A percentile compares a stretch with the other conserved stretches of the same genome.
Evolutionary conservation across 2,113 vertebrate genomes (phyloP).

Genomic region (Cebidichthys violaceus): DNA sequence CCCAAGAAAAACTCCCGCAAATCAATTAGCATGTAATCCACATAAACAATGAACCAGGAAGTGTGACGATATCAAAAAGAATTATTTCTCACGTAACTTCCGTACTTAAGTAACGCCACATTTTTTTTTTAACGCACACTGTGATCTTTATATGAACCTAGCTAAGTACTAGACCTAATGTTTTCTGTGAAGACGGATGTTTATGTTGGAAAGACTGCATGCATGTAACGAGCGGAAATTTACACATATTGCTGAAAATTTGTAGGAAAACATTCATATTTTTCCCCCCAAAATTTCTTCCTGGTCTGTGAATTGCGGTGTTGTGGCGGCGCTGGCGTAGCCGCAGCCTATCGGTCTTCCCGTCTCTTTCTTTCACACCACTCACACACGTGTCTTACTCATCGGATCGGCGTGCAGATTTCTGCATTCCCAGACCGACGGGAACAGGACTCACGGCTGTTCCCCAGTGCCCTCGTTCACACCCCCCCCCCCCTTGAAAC

Average conservation of each 20-base stretch:
- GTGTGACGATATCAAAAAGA: too few species aligned
- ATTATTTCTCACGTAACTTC: not conserved
- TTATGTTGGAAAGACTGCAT: not conserved
- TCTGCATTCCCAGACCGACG: constrained; percentile 41
- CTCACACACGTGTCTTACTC: constrained; percentile 20
- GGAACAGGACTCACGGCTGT: constrained; percentile 32
- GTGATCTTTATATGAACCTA: not conserved
- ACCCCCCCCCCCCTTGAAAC: constrained; percentile 27
- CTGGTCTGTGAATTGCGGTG: not conserved
- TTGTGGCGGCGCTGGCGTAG: not conserved
- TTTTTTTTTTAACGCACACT: too few species aligned
- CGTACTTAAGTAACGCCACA: not conserved
- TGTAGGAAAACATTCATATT: too few species aligned
- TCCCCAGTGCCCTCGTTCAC: not conserved
- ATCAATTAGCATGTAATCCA: too few species aligned
- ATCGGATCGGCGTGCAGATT: constrained; percentile 7
- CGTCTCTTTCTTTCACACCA: not conserved
- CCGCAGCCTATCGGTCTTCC: not conserved
- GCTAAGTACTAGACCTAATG: not conserved
- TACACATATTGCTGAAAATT: too few species aligned
- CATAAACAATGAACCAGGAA: too few species aligned
- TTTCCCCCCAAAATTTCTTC: not conserved
- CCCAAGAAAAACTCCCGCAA: too few species aligned
- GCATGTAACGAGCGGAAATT: too few species aligned
- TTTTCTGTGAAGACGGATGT: not conserved